Conservation (phyloP, 2,888 invertebrate species). For the Tenthredo distinguenda region DNA sequence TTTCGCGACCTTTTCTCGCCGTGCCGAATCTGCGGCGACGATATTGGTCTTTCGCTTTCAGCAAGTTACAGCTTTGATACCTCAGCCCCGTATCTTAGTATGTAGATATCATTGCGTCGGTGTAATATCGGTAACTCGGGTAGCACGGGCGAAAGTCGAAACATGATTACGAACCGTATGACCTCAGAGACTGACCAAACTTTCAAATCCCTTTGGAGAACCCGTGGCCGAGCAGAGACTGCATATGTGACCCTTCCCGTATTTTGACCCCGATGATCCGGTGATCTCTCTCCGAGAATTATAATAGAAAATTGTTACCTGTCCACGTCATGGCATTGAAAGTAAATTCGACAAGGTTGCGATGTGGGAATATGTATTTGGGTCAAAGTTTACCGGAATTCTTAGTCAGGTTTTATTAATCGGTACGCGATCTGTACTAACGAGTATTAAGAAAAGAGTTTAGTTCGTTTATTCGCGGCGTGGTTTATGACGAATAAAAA, state of each 20-base stretch:
- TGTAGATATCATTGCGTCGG: neutral
- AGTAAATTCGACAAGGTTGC: neutral
- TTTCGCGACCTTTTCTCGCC: neutral
- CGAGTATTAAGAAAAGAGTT: no score
- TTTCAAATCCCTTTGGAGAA: conserved; percentile 41
- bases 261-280: conserved; percentile 4
- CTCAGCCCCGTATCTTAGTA: neutral
- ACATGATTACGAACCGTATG: neutral
- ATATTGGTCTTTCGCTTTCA: neutral
- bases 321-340: neutral
- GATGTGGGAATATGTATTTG: neutral
- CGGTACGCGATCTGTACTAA: neutral
- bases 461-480: neutral
- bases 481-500: neutral
- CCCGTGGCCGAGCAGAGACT: neutral
- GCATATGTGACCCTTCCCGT: neutral
- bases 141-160: conserved; percentile 7
- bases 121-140: neutral
- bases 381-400: neutral
- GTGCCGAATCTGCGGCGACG: neutral
- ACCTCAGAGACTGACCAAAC: conserved; percentile 27
- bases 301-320: neutral
- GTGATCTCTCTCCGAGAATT: conserved; percentile 11
- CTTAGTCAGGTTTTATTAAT: neutral
- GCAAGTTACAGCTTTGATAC: neutral